These are phyloP conservation scores for Creontiades dilutus DNA, from an alignment of 2,888 invertebrate genomes.

Conservation along the genomic window DNA sequence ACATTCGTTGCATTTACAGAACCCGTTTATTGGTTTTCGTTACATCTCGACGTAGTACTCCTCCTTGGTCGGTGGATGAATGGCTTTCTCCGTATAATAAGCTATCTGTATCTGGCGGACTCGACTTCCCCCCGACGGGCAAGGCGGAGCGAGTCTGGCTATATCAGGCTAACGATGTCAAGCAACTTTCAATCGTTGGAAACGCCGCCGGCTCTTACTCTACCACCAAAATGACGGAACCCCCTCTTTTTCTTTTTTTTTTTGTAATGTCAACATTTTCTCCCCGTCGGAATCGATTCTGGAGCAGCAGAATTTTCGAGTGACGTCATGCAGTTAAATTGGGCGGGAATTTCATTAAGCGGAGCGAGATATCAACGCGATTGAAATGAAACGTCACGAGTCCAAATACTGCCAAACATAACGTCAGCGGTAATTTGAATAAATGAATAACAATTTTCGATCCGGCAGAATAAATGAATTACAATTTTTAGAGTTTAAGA, in stretches of 20 bases:
- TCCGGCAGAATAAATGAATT: too few species aligned
- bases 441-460: too few species aligned
- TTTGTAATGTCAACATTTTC: constrained; percentile 18
- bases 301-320: too few species aligned
- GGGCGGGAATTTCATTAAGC: too few species aligned
- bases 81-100: constrained; percentile 39
- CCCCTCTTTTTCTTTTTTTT: not conserved
- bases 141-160: not conserved
- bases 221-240: not conserved
- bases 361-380: too few species aligned
- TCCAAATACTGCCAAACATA: too few species aligned
- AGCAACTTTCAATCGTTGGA: constrained; percentile 39
- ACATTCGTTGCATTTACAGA: too few species aligned
- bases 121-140: not conserved
- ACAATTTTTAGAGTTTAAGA: too few species aligned
- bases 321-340: too few species aligned
- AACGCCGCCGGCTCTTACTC: constrained; percentile 13
- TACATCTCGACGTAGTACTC: not conserved
- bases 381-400: too few species aligned
- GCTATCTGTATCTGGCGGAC: constrained; percentile 30
- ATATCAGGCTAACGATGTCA: constrained; percentile 42
- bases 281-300: not conserved
- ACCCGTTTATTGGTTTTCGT: too few species aligned
- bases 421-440: too few species aligned
- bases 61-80: constrained; percentile 7